Conservation (phyloP, 2,888 invertebrate species). For the Slavum lentiscoides region DNA sequence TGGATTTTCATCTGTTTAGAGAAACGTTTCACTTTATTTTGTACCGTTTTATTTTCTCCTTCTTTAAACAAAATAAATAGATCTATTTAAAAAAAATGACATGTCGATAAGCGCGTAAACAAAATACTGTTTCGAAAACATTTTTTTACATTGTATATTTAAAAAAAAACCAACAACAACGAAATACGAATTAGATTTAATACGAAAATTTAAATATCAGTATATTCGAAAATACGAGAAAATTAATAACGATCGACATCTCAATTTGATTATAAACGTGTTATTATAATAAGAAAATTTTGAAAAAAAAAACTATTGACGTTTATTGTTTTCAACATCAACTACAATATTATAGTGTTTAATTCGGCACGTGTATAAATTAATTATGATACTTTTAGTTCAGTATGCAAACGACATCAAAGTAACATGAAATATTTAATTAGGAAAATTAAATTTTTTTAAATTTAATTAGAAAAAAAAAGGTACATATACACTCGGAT, state of each 20-base stretch:
- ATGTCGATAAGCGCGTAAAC: neutral
- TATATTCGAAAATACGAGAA: too few relatives aligned
- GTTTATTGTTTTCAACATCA: slow-evolving; percentile 8
- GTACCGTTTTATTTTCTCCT: neutral
- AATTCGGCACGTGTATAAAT: neutral
- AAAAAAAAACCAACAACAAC: neutral
- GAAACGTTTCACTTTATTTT: neutral
- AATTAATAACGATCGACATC: too few relatives aligned
- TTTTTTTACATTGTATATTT: neutral
- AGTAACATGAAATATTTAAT: too few relatives aligned
- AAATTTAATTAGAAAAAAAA: too few relatives aligned
- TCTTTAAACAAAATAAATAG: neutral
- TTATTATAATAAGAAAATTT: too few relatives aligned
- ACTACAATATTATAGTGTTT: neutral
- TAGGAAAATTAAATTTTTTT: too few relatives aligned
- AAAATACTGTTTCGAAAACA: neutral
- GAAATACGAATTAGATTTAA: too few relatives aligned
- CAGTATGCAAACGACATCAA: neutral
- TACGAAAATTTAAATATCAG: too few relatives aligned
- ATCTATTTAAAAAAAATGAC: neutral
- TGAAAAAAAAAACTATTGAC: neutral
- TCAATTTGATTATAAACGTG: too few relatives aligned
- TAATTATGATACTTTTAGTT: neutral
- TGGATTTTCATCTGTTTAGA: neutral
- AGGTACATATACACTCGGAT: too few relatives aligned